A percentile compares a stretch with the other conserved stretches of the same genome.
These are phyloP conservation scores for Urosaurus nigricauda DNA, from an alignment of 2,797 vertebrate species.

Conservation along the genomic window DNA sequence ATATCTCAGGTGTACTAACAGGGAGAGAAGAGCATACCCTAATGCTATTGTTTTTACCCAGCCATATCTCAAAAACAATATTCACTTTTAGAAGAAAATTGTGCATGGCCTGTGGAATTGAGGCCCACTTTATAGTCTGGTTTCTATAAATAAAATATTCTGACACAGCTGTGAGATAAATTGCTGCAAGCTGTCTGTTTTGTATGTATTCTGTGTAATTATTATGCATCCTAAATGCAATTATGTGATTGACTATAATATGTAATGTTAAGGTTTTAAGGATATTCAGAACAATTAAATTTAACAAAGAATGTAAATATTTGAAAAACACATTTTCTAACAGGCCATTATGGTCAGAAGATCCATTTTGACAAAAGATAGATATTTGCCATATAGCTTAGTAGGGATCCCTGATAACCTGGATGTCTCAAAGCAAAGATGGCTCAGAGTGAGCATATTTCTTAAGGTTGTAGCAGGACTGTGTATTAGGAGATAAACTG, in stretches of 20 bases:
- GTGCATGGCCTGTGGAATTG: slow-evolving; percentile 49
- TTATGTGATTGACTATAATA: slow-evolving; percentile 68
- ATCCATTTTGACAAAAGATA: slow-evolving; percentile 5
- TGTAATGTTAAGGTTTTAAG: slow-evolving; percentile 60
- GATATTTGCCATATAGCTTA: background rate
- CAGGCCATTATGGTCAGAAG: slow-evolving; percentile 2
- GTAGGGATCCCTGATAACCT: background rate
- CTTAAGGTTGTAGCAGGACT: no score
- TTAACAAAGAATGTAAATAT: slow-evolving; percentile 41
- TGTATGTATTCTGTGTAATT: slow-evolving; percentile 67
- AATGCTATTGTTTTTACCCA: slow-evolving; percentile 56
- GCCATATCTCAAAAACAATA: slow-evolving; percentile 30
- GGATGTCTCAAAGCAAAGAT: background rate
- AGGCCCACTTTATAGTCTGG: slow-evolving; percentile 26
- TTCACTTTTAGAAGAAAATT: slow-evolving; percentile 19
- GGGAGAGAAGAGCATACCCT: slow-evolving; percentile 42
- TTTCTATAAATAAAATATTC: slow-evolving; percentile 72
- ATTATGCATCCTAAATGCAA: slow-evolving; percentile 69
- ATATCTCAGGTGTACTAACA: slow-evolving; percentile 27
- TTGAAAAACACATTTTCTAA: slow-evolving; percentile 40
- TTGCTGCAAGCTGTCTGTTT: slow-evolving; percentile 63
- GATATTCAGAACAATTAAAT: slow-evolving; percentile 50
- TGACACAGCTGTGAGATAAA: slow-evolving; percentile 62
- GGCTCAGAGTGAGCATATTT: background rate
- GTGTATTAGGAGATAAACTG: background rate